Evolutionary conservation across 2,888 invertebrate genomes (phyloP), one percentile per base, ranked within the genome.

Genomic region (Sisyra terminalis): DNA sequence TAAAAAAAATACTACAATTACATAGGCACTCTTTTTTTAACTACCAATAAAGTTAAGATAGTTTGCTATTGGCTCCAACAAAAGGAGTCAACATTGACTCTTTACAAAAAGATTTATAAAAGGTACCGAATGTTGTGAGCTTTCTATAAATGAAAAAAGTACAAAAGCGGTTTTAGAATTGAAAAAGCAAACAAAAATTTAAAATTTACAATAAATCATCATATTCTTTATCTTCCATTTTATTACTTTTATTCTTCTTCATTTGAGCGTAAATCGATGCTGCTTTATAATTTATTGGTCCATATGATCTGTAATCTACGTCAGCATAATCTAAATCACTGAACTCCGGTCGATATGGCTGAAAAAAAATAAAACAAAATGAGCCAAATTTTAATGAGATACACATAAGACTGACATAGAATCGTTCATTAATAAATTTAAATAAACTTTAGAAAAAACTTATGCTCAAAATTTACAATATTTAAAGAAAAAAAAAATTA

Each of bases 221-320:
- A 48, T 55, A 49, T 45, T 52, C 50, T 46, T 58, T 56, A 40
- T 40, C 40, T 46, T 60, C 58, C 47, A 58, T 50, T 40, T 56
- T 57, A 50, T 55, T 58, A 48, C 57, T 55, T 52, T 69, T 71
- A 8, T 73, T 67, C 57, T 77, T 75, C 60, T 79, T 79, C 66
- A 79, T 75, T 52, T 78, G 75, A 46, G 82, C 80, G 64, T 82
- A 78, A 53, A 87, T 74, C 30, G 87, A 88, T 45, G 88, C 88
- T 47, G 82, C 82, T 59, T 89, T 89, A 66, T 89, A 89, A 66
- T 89, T 85, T 59, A 89, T 88, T 39, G 89, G 89, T 50, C 89
- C 89, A 63, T 89, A 89, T 54, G 84, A 84, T 57, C 81, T 78
- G 63, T 86, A 78, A 62, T 89, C 88, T 53, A 87, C 81, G 62